phyloP scores from a whole-genome alignment of 2,113 vertebrate genomes.

The Syngnathus scovelli region DNA sequence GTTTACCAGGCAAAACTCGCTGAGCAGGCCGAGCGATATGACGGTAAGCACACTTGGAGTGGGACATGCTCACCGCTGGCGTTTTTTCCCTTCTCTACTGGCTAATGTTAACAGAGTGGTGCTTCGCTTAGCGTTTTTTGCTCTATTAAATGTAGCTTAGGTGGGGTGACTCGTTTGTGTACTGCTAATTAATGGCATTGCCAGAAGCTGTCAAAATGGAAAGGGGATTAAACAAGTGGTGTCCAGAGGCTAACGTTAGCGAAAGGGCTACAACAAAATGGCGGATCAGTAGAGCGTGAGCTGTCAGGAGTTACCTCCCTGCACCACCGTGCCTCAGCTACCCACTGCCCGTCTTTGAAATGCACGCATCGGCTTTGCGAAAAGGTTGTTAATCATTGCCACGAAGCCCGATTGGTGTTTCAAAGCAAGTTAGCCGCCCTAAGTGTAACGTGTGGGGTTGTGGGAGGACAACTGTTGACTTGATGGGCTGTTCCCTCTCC shows the following conservation, averaged over 20 bases:
- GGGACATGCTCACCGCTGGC: slow-evolving; percentile 35
- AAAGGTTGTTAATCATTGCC: neutral
- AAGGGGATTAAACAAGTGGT: neutral
- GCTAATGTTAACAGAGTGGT: slow-evolving; percentile 15
- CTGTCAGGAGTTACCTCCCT: slow-evolving; percentile 57
- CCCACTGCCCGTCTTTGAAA: too few species aligned
- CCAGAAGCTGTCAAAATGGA: fast-evolving
- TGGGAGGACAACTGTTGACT: slow-evolving; percentile 50
- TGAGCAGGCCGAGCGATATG: slow-evolving; percentile 95
- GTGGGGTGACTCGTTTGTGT: neutral
- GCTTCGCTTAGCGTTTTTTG: slow-evolving; percentile 16
- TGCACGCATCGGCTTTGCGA: neutral
- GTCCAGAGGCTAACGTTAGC: slow-evolving; percentile 41
- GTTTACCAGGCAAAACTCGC: slow-evolving; percentile 97
- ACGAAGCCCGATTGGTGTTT: too few species aligned
- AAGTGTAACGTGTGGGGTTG: slow-evolving; percentile 9
- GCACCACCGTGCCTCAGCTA: slow-evolving; percentile 28
- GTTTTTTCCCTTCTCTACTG: neutral
- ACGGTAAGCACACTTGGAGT: slow-evolving; percentile 74
- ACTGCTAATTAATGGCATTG: neutral
- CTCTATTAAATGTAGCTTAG: slow-evolving; percentile 8
- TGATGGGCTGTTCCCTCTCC: slow-evolving; percentile 44
- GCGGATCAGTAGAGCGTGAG: slow-evolving; percentile 61
- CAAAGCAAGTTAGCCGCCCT: neutral
- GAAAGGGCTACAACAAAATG: slow-evolving; percentile 64